Conservation (phyloP, 2,113 vertebrate genomes). For the Morone saxatilis region DNA sequence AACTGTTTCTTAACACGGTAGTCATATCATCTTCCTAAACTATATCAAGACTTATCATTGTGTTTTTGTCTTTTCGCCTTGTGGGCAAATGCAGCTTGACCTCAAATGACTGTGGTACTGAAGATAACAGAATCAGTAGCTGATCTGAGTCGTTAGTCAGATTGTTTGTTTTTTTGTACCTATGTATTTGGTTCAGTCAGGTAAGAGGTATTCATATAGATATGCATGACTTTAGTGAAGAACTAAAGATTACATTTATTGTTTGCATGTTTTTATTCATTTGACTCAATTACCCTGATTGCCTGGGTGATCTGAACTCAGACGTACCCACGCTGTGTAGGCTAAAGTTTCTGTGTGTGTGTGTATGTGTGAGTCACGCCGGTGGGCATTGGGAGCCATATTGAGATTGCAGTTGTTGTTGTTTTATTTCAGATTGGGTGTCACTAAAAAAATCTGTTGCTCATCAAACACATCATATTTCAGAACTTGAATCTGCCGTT, state of each 20-base stretch:
- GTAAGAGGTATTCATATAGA: not conserved
- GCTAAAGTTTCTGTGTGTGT: conserved; percentile 4
- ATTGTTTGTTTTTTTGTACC: not conserved
- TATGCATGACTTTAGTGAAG: conserved; percentile 23
- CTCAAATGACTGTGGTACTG: conserved; percentile 26
- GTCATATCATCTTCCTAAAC: not conserved
- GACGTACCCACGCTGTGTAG: not conserved
- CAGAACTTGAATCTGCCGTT: too few species aligned
- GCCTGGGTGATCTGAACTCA: conserved; percentile 32
- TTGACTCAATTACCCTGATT: conserved; percentile 45
- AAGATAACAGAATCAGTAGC: not conserved
- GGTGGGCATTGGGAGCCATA: conserved; percentile 12
- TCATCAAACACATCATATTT: too few species aligned
- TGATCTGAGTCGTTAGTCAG: not conserved
- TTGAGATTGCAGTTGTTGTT: not conserved
- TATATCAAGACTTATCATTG: not conserved
- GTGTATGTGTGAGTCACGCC: not conserved
- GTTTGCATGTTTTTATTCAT: conserved; percentile 24
- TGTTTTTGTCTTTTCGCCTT: not conserved
- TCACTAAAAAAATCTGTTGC: too few species aligned
- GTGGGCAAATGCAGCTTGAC: not conserved
- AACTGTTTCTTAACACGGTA: not conserved
- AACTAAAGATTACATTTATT: not conserved
- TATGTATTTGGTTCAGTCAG: conserved; percentile 13
- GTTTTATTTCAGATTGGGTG: not conserved